phyloP scores from a whole-genome alignment of 1,140 invertebrate genomes.

The Meteorus sp. region DNA sequence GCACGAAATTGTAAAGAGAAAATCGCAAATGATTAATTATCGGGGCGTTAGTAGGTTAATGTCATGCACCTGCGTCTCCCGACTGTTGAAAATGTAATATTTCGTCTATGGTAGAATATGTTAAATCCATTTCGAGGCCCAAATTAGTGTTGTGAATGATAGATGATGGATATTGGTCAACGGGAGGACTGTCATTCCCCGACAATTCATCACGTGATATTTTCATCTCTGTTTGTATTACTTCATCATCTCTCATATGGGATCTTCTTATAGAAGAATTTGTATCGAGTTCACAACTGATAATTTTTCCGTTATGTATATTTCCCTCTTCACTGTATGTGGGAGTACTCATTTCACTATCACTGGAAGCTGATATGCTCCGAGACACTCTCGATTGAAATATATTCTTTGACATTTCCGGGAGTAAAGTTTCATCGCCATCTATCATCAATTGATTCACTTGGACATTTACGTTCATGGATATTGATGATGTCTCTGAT shows the following conservation, averaged over 20 bases:
- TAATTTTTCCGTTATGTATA: no score
- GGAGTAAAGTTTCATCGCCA: no score
- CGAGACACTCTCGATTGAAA: no score
- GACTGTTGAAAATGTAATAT: conserved; percentile 9
- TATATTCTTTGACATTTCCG: no score
- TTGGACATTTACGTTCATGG: no score
- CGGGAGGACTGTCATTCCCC: conserved; percentile 2
- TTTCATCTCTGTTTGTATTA: conserved; percentile 4
- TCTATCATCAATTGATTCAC: no score
- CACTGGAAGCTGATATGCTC: no score
- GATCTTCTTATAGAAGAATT: conserved; percentile 29
- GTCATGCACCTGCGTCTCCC: conserved; percentile 45
- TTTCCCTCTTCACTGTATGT: no score
- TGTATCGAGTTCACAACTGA: conserved; percentile 41
- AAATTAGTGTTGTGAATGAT: conserved; percentile 22
- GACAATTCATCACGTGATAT: conserved; percentile 1
- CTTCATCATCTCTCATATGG: neutral
- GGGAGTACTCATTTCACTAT: no score
- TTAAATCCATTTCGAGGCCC: conserved; percentile 12
- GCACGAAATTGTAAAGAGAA: no score
- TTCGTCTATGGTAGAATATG: neutral
- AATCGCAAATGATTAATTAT: conserved; percentile 5
- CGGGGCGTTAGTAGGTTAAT: conserved; percentile 37
- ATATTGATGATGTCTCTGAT: no score
- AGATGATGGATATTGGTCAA: conserved; percentile 22